Evolutionary conservation across 2,797 vertebrate genomes (phyloP).

Genomic region (Hyperoplus immaculatus): DNA sequence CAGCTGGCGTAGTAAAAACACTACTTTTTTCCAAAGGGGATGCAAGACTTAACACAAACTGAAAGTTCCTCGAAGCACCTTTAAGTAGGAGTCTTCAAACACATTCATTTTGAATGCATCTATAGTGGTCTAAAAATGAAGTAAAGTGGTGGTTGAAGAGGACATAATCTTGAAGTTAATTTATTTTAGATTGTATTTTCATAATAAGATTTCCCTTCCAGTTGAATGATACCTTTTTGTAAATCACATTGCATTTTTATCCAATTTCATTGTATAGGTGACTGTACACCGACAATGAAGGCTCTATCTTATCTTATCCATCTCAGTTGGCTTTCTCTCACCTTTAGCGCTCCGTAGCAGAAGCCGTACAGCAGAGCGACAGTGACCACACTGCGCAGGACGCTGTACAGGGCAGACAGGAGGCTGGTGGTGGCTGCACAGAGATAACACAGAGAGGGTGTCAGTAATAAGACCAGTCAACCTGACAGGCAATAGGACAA

Average conservation of each 20-base stretch:
- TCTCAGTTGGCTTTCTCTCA: conserved; percentile 72
- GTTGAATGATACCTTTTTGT: background rate
- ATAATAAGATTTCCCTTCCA: background rate
- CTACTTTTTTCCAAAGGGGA: too few relatives aligned
- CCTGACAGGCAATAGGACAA: conserved; percentile 22
- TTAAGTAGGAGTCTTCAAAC: background rate
- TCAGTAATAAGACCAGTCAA: conserved; percentile 46
- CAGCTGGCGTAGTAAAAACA: too few relatives aligned
- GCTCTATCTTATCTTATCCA: too few relatives aligned
- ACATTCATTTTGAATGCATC: background rate
- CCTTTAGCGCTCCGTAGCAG: conserved; percentile 97
- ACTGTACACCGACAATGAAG: too few relatives aligned
- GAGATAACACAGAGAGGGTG: conserved; percentile 46
- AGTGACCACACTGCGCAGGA: conserved; percentile 95
- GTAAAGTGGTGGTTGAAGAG: background rate
- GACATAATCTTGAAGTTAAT: background rate
- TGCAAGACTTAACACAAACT: too few relatives aligned
- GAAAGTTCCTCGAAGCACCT: too few relatives aligned
- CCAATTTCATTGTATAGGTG: too few relatives aligned
- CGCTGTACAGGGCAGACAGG: conserved; percentile 95
- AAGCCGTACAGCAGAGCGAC: conserved; percentile 96
- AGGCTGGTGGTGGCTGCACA: conserved; percentile 95
- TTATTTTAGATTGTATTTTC: background rate
- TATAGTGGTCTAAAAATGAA: background rate
- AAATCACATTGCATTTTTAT: background rate